These are phyloP conservation scores for Biston stratarius DNA, from an alignment of 2,888 invertebrate species.

Conservation along the genomic window DNA sequence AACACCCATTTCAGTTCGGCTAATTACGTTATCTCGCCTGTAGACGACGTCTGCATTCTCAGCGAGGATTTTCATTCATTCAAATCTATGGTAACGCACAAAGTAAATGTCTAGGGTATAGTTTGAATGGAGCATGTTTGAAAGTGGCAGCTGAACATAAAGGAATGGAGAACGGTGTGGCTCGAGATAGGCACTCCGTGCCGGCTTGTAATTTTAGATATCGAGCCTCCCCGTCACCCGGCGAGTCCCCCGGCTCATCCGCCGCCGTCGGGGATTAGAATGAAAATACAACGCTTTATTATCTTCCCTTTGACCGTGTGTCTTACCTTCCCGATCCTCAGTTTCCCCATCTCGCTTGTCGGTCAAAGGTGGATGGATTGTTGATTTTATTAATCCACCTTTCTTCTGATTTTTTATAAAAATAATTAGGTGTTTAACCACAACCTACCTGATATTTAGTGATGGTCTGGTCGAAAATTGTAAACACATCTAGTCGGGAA, in stretches of 20 bases:
- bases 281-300: slow-evolving; percentile 83
- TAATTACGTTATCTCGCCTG: slow-evolving; percentile 30
- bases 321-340: slow-evolving; percentile 70
- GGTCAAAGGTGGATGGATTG: slow-evolving; percentile 65
- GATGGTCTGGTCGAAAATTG: no score
- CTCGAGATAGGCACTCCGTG: slow-evolving; percentile 78
- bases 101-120: slow-evolving; percentile 73
- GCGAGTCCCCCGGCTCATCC: slow-evolving; percentile 67
- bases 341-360: slow-evolving; percentile 59
- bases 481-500: no score
- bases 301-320: slow-evolving; percentile 82
- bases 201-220: slow-evolving; percentile 84
- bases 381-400: slow-evolving; percentile 61
- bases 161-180: slow-evolving; percentile 75
- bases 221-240: slow-evolving; percentile 69
- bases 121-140: slow-evolving; percentile 77
- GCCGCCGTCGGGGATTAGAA: slow-evolving; percentile 76
- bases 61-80: slow-evolving; percentile 53
- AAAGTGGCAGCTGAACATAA: slow-evolving; percentile 81
- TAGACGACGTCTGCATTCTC: slow-evolving; percentile 50
- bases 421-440: no score
- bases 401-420: slow-evolving; percentile 56
- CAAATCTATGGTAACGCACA: slow-evolving; percentile 67
- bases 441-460: no score
- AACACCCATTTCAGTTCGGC: slow-evolving; percentile 38